These are phyloP conservation scores for Megaceryle torquata DNA, from an alignment of 2,113 vertebrate species.

Conservation along the genomic window DNA sequence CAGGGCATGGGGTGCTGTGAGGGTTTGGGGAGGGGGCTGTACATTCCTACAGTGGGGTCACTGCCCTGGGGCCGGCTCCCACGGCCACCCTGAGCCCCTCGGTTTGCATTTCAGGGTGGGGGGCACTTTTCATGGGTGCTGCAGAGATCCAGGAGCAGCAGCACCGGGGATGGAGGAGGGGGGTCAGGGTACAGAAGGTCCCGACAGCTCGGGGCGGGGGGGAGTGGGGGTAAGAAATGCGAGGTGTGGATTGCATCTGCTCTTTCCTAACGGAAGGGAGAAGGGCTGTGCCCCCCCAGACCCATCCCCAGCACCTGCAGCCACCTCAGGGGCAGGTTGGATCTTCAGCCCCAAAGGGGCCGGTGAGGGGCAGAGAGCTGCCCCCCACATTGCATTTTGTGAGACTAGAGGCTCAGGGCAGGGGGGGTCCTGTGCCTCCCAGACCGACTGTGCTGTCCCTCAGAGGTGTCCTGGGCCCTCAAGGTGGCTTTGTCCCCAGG, in stretches of 20 bases:
- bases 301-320: background rate
- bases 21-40: background rate
- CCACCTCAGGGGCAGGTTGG: background rate
- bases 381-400: background rate
- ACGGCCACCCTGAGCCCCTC: too few species aligned
- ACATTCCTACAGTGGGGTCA: too few species aligned
- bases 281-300: background rate
- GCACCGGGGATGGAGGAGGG: background rate
- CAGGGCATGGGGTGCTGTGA: background rate
- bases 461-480: background rate
- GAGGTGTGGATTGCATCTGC: background rate
- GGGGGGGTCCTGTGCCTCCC: background rate
- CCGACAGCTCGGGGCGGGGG: fast-evolving
- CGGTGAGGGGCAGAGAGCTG: background rate
- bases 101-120: background rate
- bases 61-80: background rate
- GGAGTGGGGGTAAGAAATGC: background rate
- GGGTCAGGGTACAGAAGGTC: background rate
- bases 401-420: too few species aligned
- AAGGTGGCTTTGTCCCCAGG: background rate
- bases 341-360: background rate
- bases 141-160: too few species aligned
- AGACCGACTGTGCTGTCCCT: fast-evolving
- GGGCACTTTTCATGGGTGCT: too few species aligned
- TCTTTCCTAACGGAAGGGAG: background rate